phyloP scores from a whole-genome alignment of 2,888 invertebrate genomes.

The Andrena minutula region DNA sequence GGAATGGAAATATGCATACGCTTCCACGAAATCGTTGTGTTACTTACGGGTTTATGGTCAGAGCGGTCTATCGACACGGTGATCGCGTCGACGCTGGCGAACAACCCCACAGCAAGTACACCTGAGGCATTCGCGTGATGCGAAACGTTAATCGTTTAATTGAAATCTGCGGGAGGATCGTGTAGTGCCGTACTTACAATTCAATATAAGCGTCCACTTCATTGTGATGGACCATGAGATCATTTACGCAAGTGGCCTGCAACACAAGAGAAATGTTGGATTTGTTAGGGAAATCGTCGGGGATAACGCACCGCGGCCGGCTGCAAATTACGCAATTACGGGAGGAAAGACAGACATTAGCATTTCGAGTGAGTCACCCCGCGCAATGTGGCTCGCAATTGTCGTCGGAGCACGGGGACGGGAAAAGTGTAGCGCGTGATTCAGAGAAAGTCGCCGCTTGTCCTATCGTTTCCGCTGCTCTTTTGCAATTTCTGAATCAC shows the following conservation, averaged over 20 bases:
- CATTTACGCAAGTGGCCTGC: slow-evolving; percentile 74
- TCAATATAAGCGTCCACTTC: slow-evolving; percentile 72
- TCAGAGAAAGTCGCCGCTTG: slow-evolving; percentile 67
- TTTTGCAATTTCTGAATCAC: slow-evolving; percentile 67
- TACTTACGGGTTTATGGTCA: slow-evolving; percentile 78
- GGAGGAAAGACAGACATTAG: background rate
- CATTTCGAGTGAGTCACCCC: slow-evolving; percentile 6
- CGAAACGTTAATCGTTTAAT: slow-evolving; percentile 13
- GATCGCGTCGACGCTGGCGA: slow-evolving; percentile 74
- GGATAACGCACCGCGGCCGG: background rate
- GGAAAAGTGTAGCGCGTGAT: slow-evolving; percentile 56
- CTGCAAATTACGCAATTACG: slow-evolving; percentile 19
- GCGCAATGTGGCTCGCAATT: slow-evolving; percentile 25
- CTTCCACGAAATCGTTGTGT: background rate
- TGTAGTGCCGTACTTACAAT: slow-evolving; percentile 70
- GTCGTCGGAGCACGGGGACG: slow-evolving; percentile 28
- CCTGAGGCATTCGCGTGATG: slow-evolving; percentile 58
- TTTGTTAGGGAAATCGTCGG: slow-evolving; percentile 5
- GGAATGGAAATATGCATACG: background rate
- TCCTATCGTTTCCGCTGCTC: slow-evolving; percentile 58
- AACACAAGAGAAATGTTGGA: slow-evolving; percentile 50
- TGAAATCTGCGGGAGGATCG: background rate
- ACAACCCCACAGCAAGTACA: slow-evolving; percentile 74
- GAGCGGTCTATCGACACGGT: slow-evolving; percentile 80
- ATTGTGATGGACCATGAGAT: slow-evolving; percentile 81